phyloP scores from a whole-genome alignment of 2,888 invertebrate genomes.

The Oscheius onirici region DNA sequence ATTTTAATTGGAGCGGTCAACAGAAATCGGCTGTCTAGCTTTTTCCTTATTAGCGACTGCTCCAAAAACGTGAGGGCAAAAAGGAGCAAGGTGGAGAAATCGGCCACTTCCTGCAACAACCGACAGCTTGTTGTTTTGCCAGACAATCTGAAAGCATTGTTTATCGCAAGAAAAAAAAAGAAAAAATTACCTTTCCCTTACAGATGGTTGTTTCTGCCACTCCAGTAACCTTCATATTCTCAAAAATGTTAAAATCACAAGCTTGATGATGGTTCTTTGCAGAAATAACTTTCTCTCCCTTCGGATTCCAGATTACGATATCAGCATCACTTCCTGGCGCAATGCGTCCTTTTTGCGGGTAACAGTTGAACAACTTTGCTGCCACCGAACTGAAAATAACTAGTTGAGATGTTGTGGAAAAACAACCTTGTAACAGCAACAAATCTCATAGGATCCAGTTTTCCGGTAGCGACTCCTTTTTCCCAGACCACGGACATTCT shows the following conservation, averaged over 20 bases:
- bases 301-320: conserved; percentile 93
- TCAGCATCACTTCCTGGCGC: conserved; percentile 94
- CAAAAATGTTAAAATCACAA: conserved; percentile 96
- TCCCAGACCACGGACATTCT: conserved; percentile 97
- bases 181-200: conserved; percentile 75
- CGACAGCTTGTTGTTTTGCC: conserved; percentile 79
- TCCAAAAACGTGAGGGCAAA: conserved; percentile 80
- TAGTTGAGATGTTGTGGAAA: too few relatives aligned
- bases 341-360: conserved; percentile 93
- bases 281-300: conserved; percentile 85
- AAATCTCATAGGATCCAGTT: conserved; percentile 90
- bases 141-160: conserved; percentile 72
- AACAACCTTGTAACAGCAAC: conserved; percentile 87
- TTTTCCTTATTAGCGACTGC: conserved; percentile 45
- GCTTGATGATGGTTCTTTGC: conserved; percentile 86
- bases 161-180: neutral
- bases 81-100: conserved; percentile 83
- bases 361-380: conserved; percentile 96
- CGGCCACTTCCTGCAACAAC: conserved; percentile 79
- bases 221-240: conserved; percentile 79
- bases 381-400: conserved; percentile 78
- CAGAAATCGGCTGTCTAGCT: conserved; percentile 12
- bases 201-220: conserved; percentile 92
- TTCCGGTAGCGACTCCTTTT: conserved; percentile 83
- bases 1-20: too few relatives aligned